Conservation (phyloP, 2,888 invertebrate species). For the Drosophila mimetica region DNA sequence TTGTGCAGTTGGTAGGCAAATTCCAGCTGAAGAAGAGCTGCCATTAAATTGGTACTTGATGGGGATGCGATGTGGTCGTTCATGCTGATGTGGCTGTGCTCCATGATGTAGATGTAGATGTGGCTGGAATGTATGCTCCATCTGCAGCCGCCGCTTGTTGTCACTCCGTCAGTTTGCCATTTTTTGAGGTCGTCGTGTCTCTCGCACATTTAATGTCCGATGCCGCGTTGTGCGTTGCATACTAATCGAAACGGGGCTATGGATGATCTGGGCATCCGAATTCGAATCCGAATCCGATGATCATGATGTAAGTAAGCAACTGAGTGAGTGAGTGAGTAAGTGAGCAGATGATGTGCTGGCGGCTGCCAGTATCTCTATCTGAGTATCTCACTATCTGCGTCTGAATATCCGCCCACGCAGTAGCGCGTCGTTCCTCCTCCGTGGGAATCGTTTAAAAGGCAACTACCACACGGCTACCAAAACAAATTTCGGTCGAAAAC, state of each 20-base stretch:
- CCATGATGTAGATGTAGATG: conserved; percentile 9
- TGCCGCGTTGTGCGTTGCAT: conserved; percentile 55
- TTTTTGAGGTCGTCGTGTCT: conserved; percentile 73
- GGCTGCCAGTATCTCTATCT: conserved; percentile 7
- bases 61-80: conserved; percentile 49
- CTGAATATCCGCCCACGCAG: conserved; percentile 59
- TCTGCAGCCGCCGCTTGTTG: conserved; percentile 13
- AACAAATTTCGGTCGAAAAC: conserved; percentile 75
- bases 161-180: conserved; percentile 28
- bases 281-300: conserved; percentile 25
- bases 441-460: conserved; percentile 72
- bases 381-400: conserved; percentile 18
- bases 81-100: conserved; percentile 23
- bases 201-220: conserved; percentile 71
- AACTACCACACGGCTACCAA: conserved; percentile 53
- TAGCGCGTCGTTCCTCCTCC: conserved; percentile 53
- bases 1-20: conserved; percentile 6
- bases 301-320: conserved; percentile 42
- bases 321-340: neutral
- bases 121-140: conserved; percentile 28
- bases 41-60: conserved; percentile 82
- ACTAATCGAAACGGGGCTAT: conserved; percentile 53
- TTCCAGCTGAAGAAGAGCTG: conserved; percentile 46
- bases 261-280: conserved; percentile 69
- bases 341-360: neutral